Base-by-base conservation (phyloP, 2,797 vertebrate genomes). In the Vultur gryphus region DNA sequence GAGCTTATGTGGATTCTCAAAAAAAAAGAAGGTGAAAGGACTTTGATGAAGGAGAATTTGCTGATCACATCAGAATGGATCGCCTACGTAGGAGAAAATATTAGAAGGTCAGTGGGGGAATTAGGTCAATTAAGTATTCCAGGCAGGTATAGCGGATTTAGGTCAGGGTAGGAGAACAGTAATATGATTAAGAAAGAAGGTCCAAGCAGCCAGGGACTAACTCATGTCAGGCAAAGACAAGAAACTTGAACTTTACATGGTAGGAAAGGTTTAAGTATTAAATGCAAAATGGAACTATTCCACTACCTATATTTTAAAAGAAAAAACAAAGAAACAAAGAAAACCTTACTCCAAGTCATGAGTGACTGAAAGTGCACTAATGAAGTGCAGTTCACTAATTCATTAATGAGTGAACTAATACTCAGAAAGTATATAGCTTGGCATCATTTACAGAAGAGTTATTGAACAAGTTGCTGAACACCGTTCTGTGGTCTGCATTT, bases 151-250 rank as follows among this genome's bases (percentile, higher is more conserved):
- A 39, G 59, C 0, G 0, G 79, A 91, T 92, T 94, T 92, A 93
- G 78, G 71, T 78, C 87, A 92, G 41, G 29, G 49, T 28, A 90
- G 44, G 29, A 87, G 58, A 92, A 59, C 28, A 83, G 11, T 59
- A 69, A 76, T 18, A 83, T 16, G 23, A 83, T 82, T 89, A 92
- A 80, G 84, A 89, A 83, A 75, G 57, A 89, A 79, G 25, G 17
- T 43, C 19, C 65, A 87, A 76, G 62, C n/a, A 89, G 54, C 4
- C 1, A 57, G 7, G 48, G 77, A 87, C 73, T 65, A 78, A 67
- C 3, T 66, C 35, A 25, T 7, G 15, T 58, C 57, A 64, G 18
- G 46, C 33, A 79, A 54, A 10, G 21, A 28, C 21, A 76, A 69
- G 29, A 76, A 93, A 77, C 8, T n/a, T 58, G 20, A 90, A 85